These are phyloP conservation scores for Holotrichia oblita DNA, from an alignment of 1,140 invertebrate genomes.

Conservation along the genomic window DNA sequence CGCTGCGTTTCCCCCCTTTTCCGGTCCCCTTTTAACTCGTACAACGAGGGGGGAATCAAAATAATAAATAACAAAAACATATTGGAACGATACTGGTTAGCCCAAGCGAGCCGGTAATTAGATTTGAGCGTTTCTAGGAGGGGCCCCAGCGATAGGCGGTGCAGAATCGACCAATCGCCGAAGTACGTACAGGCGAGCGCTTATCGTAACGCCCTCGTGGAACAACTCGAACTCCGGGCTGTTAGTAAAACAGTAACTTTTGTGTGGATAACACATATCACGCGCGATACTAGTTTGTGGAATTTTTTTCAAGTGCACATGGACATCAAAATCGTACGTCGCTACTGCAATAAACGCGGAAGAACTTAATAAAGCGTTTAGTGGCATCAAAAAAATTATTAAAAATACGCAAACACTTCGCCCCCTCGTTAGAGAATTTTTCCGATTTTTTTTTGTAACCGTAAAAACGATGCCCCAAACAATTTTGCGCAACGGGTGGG, in stretches of 20 bases:
- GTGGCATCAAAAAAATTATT: background rate
- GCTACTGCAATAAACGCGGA: background rate
- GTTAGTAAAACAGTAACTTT: slow-evolving; percentile 53
- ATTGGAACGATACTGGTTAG: slow-evolving; percentile 53
- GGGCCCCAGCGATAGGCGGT: slow-evolving; percentile 44
- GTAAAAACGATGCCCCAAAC: background rate
- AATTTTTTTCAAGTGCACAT: slow-evolving; percentile 44
- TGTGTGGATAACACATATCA: slow-evolving; percentile 49
- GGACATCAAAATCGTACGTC: slow-evolving; percentile 29
- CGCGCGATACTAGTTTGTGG: slow-evolving; percentile 32
- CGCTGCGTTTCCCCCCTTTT: background rate
- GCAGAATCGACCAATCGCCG: slow-evolving; percentile 35
- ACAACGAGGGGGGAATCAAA: slow-evolving; percentile 38
- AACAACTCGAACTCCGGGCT: slow-evolving; percentile 37
- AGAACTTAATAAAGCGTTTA: background rate
- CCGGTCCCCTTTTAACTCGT: background rate
- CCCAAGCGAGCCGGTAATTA: slow-evolving; percentile 52
- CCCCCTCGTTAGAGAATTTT: background rate
- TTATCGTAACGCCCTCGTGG: slow-evolving; percentile 45
- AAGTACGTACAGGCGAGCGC: slow-evolving; percentile 43
- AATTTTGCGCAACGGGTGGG: background rate
- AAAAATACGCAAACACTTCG: background rate
- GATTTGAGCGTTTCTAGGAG: slow-evolving; percentile 53
- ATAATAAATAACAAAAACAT: slow-evolving; percentile 60
- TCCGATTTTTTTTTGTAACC: background rate